A percentile compares a stretch with the other conserved stretches of the same genome.
Evolutionary conservation across 2,797 vertebrate genomes (phyloP).

Genomic region (Lates japonicus): DNA sequence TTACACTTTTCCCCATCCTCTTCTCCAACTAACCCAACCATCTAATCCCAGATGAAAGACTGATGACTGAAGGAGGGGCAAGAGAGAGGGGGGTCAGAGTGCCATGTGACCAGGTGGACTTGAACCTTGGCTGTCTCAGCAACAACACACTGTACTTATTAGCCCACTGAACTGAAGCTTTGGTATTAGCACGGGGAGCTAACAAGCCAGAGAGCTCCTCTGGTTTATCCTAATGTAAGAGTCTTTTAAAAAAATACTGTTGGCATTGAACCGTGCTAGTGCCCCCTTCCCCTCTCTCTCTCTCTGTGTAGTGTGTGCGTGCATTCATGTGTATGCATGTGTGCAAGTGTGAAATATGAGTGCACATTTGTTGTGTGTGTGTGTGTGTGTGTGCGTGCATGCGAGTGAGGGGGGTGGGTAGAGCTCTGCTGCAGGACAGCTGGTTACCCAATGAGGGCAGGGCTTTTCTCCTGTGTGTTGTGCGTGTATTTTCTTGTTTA

Average conservation of each 20-base stretch:
- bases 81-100: slow-evolving; percentile 37
- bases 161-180: slow-evolving; percentile 68
- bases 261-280: slow-evolving; percentile 82
- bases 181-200: slow-evolving; percentile 79
- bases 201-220: slow-evolving; percentile 61
- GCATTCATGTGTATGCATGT: slow-evolving; percentile 35
- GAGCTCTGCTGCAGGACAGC: slow-evolving; percentile 90
- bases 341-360: slow-evolving; percentile 40
- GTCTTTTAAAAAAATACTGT: slow-evolving; percentile 58
- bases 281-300: slow-evolving; percentile 61
- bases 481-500: slow-evolving; percentile 79
- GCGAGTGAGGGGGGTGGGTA: slow-evolving; percentile 72
- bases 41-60: slow-evolving; percentile 61
- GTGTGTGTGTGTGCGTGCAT: slow-evolving; percentile 28
- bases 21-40: slow-evolving; percentile 62
- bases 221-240: slow-evolving; percentile 62
- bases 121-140: slow-evolving; percentile 54
- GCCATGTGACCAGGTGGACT: slow-evolving; percentile 57
- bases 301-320: slow-evolving; percentile 50
- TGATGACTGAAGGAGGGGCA: slow-evolving; percentile 43
- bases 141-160: slow-evolving; percentile 61
- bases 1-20: slow-evolving; percentile 51
- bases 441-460: slow-evolving; percentile 82
- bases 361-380: slow-evolving; percentile 42
- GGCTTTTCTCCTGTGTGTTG: slow-evolving; percentile 81